phyloP scores from a whole-genome alignment of 2,888 invertebrate species.

The Eristalinus aeneus region DNA sequence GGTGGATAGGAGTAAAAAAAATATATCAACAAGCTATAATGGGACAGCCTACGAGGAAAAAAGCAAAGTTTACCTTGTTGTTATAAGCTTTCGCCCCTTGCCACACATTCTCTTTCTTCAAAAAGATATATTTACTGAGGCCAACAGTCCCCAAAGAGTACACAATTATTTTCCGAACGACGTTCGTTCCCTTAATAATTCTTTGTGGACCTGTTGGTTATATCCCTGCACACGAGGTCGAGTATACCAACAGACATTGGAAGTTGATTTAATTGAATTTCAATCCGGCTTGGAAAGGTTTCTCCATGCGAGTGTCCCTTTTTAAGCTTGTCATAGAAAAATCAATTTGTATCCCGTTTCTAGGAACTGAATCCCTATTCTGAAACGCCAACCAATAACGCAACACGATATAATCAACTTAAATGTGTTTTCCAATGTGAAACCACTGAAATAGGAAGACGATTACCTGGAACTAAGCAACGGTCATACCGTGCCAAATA shows the following conservation, averaged over 20 bases:
- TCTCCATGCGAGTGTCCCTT: background rate
- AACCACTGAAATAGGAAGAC: constrained; percentile 1
- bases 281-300: background rate
- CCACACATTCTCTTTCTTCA: constrained; percentile 38
- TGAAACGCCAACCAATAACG: background rate
- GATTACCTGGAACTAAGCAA: constrained; percentile 1
- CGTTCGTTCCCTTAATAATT: constrained; percentile 20
- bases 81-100: constrained; percentile 12
- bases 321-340: background rate
- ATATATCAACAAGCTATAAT: background rate
- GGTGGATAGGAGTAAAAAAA: background rate
- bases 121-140: constrained; percentile 16
- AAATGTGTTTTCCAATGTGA: background rate
- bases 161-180: constrained; percentile 34
- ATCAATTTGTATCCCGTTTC: background rate
- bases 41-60: background rate
- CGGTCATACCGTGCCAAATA: background rate
- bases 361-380: background rate
- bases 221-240: background rate
- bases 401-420: constrained; percentile 2
- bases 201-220: background rate
- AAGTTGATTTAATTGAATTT: background rate
- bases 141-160: constrained; percentile 24
- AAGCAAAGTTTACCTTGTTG: background rate
- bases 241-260: background rate